Evolutionary conservation across 1,140 invertebrate species (phyloP), one percentile per base, ranked within the genome.

Genomic region (Ostrea denselamellosa): DNA sequence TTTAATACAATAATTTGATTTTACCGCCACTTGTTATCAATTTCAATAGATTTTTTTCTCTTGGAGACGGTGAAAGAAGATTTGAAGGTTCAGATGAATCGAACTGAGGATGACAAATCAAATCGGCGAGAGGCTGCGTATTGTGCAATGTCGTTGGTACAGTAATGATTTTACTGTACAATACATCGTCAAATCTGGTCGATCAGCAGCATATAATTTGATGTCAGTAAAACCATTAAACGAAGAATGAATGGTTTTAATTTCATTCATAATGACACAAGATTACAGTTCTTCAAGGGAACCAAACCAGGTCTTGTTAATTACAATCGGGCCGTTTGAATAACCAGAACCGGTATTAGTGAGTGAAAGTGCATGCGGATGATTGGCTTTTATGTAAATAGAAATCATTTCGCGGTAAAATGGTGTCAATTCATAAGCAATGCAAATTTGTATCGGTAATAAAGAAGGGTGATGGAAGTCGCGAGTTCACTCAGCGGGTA

Each of bases 231-330:
- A 77, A 77, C 68, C 68, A 77, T 34, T 28, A 77, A 12, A 77
- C 28, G 68, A 77, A 77, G 68, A 77, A 77, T 77, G 68, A 77
- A 77, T 77, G 68, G 68, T 77, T 77, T 77, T 77, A 77, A 77
- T 77, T 77, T 77, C 68, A 77, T 77, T 77, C 68, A 77, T 77
- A 77, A 77, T 77, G 68, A 77, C 68, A 77, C 68, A 77, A 77
- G 68, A 77, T 77, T 77, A 77, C 68, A 77, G 25, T 14, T 25
- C 25, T 28, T 77, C 68, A 28, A 28, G 25, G 10, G 28, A 12
- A 9, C 8, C 3, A 10, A 77, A 9, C 25, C 22, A 22, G 68
- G 25, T 77, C 25, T 77, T 28, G 25, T 25, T 34, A 77, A 77
- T 77, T 77, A 77, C 68, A 28, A 77, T 25, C 22, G 68, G 22